Conservation (phyloP, 2,113 vertebrate species). For the Microcebus griseorufus region DNA sequence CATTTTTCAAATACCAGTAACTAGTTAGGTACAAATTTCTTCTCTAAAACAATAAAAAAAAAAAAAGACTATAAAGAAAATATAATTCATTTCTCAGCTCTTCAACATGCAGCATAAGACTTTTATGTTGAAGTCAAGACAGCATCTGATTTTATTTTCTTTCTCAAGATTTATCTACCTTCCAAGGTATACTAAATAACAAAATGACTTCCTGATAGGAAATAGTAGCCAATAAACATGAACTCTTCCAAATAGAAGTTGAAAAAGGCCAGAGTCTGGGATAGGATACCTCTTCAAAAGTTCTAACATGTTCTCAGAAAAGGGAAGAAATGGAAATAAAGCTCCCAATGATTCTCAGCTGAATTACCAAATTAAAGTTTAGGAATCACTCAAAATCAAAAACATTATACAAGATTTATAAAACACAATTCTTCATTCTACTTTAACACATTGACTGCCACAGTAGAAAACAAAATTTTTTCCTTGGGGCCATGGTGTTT, state of each 20-base stretch:
- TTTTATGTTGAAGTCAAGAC: slow-evolving; percentile 26
- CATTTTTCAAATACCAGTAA: background rate
- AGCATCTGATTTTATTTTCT: slow-evolving; percentile 43
- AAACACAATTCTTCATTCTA: slow-evolving; percentile 50
- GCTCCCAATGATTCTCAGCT: background rate
- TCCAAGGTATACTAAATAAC: background rate
- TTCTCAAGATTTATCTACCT: slow-evolving; percentile 45
- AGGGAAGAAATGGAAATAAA: slow-evolving; percentile 29
- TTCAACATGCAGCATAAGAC: slow-evolving; percentile 40
- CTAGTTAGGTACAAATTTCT: background rate
- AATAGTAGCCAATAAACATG: slow-evolving; percentile 7
- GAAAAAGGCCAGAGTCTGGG: background rate
- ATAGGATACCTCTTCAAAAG: background rate
- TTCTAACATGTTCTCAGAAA: background rate
- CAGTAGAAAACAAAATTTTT: no score
- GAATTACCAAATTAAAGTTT: slow-evolving; percentile 44
- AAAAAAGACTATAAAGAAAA: background rate
- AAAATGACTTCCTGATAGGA: slow-evolving; percentile 21
- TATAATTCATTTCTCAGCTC: slow-evolving; percentile 15
- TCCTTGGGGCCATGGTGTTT: no score
- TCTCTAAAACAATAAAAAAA: background rate
- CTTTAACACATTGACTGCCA: background rate
- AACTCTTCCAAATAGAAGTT: background rate
- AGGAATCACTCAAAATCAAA: slow-evolving; percentile 53
- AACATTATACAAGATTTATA: slow-evolving; percentile 2